A percentile compares a stretch with the other conserved stretches of the same genome.
Evolutionary conservation across 2,113 vertebrate genomes (phyloP).

Genomic region (Hypanus sabinus): DNA sequence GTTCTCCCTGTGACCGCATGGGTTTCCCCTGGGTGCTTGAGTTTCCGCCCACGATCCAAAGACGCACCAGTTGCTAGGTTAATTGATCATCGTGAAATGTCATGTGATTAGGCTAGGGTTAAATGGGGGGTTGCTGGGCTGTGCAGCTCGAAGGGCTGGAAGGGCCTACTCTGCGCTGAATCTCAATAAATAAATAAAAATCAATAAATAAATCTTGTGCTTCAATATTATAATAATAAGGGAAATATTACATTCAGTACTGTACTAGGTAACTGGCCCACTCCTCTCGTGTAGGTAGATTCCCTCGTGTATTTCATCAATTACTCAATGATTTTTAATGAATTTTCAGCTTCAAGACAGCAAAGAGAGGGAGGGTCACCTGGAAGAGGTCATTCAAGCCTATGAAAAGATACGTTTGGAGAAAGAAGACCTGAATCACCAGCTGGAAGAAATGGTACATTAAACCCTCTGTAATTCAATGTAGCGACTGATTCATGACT

Average conservation of each 20-base stretch:
- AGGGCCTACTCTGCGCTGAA: too few relatives aligned
- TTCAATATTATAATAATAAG: neutral
- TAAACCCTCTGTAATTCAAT: neutral
- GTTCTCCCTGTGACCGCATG: too few relatives aligned
- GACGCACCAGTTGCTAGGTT: too few relatives aligned
- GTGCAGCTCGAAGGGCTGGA: too few relatives aligned
- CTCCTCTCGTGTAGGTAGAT: neutral
- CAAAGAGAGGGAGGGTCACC: constrained; percentile 88
- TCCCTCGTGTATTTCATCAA: neutral
- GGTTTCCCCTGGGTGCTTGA: too few relatives aligned
- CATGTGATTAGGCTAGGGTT: too few relatives aligned
- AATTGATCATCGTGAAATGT: too few relatives aligned
- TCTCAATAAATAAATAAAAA: too few relatives aligned
- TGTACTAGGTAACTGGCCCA: neutral
- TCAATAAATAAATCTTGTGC: too few relatives aligned
- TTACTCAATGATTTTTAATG: neutral
- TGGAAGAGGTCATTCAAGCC: constrained; percentile 92
- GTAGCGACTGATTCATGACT: neutral
- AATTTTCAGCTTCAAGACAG: constrained; percentile 77
- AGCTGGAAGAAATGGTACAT: constrained; percentile 86
- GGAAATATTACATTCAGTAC: neutral
- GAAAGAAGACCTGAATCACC: constrained; percentile 83
- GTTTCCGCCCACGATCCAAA: too few relatives aligned
- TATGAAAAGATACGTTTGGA: constrained; percentile 97
- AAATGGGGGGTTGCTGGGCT: too few relatives aligned